phyloP scores from a whole-genome alignment of 2,888 invertebrate genomes.

The Folsomia candida region DNA sequence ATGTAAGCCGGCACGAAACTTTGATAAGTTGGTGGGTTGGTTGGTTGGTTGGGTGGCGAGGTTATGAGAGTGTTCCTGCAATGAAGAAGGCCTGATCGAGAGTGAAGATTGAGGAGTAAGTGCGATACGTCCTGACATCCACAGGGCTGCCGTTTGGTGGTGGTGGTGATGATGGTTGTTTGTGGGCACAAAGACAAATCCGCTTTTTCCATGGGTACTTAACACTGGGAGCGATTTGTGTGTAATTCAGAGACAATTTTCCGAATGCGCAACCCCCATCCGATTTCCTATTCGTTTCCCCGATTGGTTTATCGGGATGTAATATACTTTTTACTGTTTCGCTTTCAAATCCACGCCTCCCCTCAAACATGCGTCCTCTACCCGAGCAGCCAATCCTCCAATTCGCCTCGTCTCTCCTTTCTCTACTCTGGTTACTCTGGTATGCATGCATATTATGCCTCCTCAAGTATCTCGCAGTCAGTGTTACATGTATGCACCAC shows the following conservation, averaged over 20 bases:
- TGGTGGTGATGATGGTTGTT: not conserved
- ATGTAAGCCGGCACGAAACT: too few relatives aligned
- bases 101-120: not conserved
- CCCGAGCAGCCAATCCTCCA: conserved; percentile 36
- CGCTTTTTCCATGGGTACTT: conserved; percentile 46
- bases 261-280: conserved; percentile 50
- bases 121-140: not conserved
- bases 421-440: too few relatives aligned
- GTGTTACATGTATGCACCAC: not conserved
- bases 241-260: conserved; percentile 48
- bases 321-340: conserved; percentile 51
- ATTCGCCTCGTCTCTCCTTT: conserved; percentile 12
- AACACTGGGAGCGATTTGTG: conserved; percentile 47
- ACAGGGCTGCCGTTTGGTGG: not conserved
- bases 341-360: conserved; percentile 51
- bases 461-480: not conserved
- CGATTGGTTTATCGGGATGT: conserved; percentile 51
- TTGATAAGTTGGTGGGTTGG: too few relatives aligned
- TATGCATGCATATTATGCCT: too few relatives aligned
- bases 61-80: too few relatives aligned
- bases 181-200: conserved; percentile 25
- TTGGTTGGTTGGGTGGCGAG: too few relatives aligned
- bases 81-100: not conserved
- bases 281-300: conserved; percentile 49
- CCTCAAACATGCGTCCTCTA: conserved; percentile 50